Evolutionary conservation across 2,888 invertebrate genomes (phyloP), one percentile per base, ranked within the genome.

Genomic region (Exephanes ischioxanthus): DNA sequence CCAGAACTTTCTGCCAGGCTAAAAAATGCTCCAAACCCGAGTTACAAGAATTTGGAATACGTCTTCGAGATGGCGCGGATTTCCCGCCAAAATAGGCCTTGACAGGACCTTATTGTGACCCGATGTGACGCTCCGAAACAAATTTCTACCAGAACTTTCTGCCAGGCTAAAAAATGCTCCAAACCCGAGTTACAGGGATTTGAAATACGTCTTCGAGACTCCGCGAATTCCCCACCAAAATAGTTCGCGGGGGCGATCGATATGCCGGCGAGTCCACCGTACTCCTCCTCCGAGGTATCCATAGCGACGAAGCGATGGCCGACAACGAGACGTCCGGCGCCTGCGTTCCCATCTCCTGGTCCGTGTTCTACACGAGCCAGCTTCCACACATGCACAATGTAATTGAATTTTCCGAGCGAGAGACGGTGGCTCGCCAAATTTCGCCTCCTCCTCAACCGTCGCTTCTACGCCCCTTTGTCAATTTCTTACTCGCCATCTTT

Each of bases 261-360:
- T 92, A 92, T 67, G 75, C 51, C 55, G 86, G 83, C 78, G 86
- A 83, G 84, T 90, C 89, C 90, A 88, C 88, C 88, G 80, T 83
- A 87, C 89, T 88, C 90, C 88, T 90, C 90, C 90, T 91, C 92
- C 90, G 90, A 87, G 89, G 92, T 93, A 89, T 89, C 93, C 93
- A 93, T 93, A 91, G 89, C 85, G 90, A 93, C 89, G 88, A 86
- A 80, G 88, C 86, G 89, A 93, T 93, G 93, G 93, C 93, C 90
- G 93, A 86, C 90, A 84, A 55, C 82, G 86, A 73, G 61, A 66
- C 83, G 86, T 89, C 89, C 88, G 84, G 90, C 92, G 92, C 91
- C 88, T 91, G 91, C 91, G 91, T 91, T 87, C 83, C 30, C 71
- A 48, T 77, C 53, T 33, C 51, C 19, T 61, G 45, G 1, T 55